These are phyloP conservation scores for Zoanthus solanderi DNA, from an alignment of 92 coral and sea anemone genomes.

Conservation along the genomic window DNA sequence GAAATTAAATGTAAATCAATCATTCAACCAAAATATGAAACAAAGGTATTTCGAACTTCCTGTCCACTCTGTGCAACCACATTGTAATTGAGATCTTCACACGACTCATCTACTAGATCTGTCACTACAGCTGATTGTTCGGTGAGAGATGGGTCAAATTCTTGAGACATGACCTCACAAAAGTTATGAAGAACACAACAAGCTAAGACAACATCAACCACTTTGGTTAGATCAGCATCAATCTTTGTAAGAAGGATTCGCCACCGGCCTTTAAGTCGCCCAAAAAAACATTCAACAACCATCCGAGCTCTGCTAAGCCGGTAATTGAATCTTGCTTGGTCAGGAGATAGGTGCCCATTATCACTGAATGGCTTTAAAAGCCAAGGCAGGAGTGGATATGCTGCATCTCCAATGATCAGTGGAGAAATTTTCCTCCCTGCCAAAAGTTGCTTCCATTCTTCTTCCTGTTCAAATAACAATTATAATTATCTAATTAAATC, in stretches of 20 bases:
- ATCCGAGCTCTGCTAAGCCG: conserved; percentile 15
- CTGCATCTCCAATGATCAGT: conserved; percentile 10
- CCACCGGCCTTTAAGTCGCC: conserved; percentile 15
- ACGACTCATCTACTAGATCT: neutral
- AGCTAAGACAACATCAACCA: neutral
- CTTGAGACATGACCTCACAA: conserved; percentile 1
- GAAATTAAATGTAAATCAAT: conserved; percentile 2
- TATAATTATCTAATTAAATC: conserved; percentile 15
- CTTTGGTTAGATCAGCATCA: conserved; percentile 8
- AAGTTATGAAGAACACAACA: conserved; percentile 11
- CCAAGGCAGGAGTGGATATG: conserved; percentile 20
- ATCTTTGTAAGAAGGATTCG: conserved; percentile 2
- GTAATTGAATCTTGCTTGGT: conserved; percentile 8
- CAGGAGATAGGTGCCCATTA: conserved; percentile 16
- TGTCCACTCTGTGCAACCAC: conserved; percentile 6
- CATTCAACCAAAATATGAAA: neutral
- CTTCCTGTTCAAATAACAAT: conserved; percentile 4
- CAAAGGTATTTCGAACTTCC: neutral
- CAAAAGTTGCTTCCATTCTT: neutral
- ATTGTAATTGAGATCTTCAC: neutral
- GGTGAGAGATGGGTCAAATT: neutral
- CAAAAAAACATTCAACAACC: conserved; percentile 14
- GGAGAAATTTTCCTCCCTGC: neutral
- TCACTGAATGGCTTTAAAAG: conserved; percentile 13
- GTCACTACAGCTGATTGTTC: neutral